Base-by-base conservation (phyloP, 2,113 vertebrate species). In the Epinephelus cyanopodus region DNA sequence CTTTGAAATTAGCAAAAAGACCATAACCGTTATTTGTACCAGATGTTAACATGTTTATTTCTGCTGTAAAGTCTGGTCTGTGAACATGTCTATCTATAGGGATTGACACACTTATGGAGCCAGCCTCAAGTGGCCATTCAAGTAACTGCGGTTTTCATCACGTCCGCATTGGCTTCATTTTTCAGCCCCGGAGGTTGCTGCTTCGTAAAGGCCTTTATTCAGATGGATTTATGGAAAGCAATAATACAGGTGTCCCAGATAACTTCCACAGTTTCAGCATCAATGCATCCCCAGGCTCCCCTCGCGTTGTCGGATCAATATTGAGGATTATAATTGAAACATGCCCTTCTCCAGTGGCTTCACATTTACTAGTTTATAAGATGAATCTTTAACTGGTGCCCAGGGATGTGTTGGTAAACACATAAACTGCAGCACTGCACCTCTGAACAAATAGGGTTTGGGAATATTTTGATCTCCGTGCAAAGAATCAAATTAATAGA, bases 401-500 rank as follows among this genome's bases (percentile, higher is more conserved):
- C 9, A 13, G 29, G 72, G 67, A 77, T 48, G 68, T 39, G 15
- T 18, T 56, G 60, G 76, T 76, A 29, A 65, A 54, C 13, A 25
- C 27, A 48, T 68, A 67, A 77, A n/a, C 5, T 56, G 61, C 9
- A 17, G n/a, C 29, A 1, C 21, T 60, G 29, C 29, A 54, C 42
- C n/a, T 70, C 23, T 37, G 57, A 77, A 61, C n/a, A 83, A 68
- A 81, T 27, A 61, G 18, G 48, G 50, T 69, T 42, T 37, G 17
- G n/a, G 37, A 56, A 45, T 29, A 10, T 27, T 63, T 70, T 54
- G 39, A 79, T 82, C 45, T 71, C 53, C 25, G 54, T 21, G 14
- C 42, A 23, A 56, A 60, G 48, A 37, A 58, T 58, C 2, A 74
- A 65, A 57, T 77, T 14, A 81, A 61, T 73, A 19, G 68, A 57